These are phyloP conservation scores for Gobio gobio DNA, from an alignment of 2,113 vertebrate species.

Conservation along the genomic window DNA sequence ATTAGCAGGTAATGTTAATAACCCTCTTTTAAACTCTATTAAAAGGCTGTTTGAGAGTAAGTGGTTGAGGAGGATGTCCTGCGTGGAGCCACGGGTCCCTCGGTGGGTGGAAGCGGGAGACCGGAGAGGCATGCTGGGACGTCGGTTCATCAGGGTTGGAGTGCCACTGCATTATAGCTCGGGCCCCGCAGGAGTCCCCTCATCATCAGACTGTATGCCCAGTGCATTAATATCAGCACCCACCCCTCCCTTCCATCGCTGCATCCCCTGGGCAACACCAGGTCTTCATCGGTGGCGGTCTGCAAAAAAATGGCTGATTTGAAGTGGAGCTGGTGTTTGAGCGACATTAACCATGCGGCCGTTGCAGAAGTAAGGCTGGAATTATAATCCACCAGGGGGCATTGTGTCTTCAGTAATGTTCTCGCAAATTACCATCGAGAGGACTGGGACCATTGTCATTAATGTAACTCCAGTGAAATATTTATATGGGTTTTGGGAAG, in stretches of 20 bases:
- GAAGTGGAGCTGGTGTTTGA: conserved; percentile 39
- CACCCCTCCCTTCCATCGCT: not conserved
- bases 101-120: conserved; percentile 66
- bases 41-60: conserved; percentile 87
- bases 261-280: conserved; percentile 38
- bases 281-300: conserved; percentile 46
- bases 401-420: conserved; percentile 82
- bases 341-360: conserved; percentile 42
- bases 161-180: conserved; percentile 67
- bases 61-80: conserved; percentile 80
- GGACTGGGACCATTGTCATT: conserved; percentile 74
- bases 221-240: conserved; percentile 55
- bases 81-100: conserved; percentile 70
- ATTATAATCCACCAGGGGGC: conserved; percentile 80
- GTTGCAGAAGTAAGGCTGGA: conserved; percentile 52
- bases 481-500: conserved; percentile 75
- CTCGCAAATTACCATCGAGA: conserved; percentile 70
- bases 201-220: conserved; percentile 51
- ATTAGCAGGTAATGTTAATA: conserved; percentile 98
- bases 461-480: conserved; percentile 76
- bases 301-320: conserved; percentile 56
- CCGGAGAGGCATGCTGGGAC: conserved; percentile 70
- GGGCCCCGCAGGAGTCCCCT: conserved; percentile 64
- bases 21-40: conserved; percentile 97
- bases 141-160: conserved; percentile 70